Evolutionary conservation across 2,113 vertebrate genomes (phyloP), one percentile per base, ranked within the genome.

Genomic region (Plecturocebus donacophilus): DNA sequence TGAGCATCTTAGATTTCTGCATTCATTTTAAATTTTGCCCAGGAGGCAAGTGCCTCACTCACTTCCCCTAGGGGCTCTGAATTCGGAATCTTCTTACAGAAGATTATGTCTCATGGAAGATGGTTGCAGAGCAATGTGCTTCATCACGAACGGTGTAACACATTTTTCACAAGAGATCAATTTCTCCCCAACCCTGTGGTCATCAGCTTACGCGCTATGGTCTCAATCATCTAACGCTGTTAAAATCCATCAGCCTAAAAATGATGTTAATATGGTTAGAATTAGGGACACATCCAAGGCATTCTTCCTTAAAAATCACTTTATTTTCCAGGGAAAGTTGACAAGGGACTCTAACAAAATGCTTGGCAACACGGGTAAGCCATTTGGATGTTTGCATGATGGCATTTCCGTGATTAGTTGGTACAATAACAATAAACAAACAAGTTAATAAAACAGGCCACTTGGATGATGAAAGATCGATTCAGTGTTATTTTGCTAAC

Each of bases 11-110:
- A 40, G 16, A 8, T 14, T 19, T 8, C 56, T 4, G 38, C 66
- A n/a, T 92, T 35, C 20, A 70, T 81, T 82, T 42, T 11, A 54
- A 23, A 54, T 45, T 70, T 42, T 91, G 27, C 54, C 47, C n/a
- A 8, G 40, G 21, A n/a, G 40, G 66, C 30, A 12, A 9, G 38
- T 2, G 13, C 38, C 27, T 81, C 12, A 40, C 13, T 27, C 5
- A 49, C 35, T 38, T 79, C 35, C 12, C 13, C 8, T 0, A 0
- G 4, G 30, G 21, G 27, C 21, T 8, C 13, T 2, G 2, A 47
- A 21, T 6, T 27, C 5, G 14, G 79, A 73, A n/a, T 10, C 42
- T 25, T 9, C 54, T 19, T 8, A 25, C 3, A 30, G 40, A 76
- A 56, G 6, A 13, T 38, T 19, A 71, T 42, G 25, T 32, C 20